phyloP scores from a whole-genome alignment of 2,888 invertebrate genomes.

The Serripes groenlandicus region DNA sequence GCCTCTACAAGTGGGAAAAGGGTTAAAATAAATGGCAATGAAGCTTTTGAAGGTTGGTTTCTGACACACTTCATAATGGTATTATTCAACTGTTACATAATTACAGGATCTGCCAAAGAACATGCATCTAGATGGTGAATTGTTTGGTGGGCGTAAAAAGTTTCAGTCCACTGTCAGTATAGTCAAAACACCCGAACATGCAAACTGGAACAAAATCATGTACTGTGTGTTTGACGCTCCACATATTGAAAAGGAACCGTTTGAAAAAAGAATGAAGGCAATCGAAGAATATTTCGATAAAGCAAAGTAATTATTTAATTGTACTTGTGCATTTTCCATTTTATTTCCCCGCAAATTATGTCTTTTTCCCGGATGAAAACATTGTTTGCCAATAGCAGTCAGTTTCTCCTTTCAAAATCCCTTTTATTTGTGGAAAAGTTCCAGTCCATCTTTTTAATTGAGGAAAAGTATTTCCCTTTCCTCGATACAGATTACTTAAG shows the following conservation, averaged over 20 bases:
- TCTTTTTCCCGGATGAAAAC: no score
- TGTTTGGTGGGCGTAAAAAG: slow-evolving; percentile 83
- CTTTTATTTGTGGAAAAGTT: no score
- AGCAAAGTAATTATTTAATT: slow-evolving; percentile 73
- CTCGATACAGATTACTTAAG: no score
- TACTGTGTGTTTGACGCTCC: slow-evolving; percentile 85
- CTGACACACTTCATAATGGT: no score
- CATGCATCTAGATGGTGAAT: slow-evolving; percentile 83
- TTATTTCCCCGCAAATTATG: no score
- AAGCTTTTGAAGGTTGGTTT: no score
- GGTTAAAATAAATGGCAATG: not conserved
- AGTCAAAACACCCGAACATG: slow-evolving; percentile 81
- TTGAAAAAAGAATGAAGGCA: slow-evolving; percentile 79
- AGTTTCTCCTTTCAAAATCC: no score
- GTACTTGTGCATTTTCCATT: not conserved
- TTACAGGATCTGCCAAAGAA: slow-evolving; percentile 81
- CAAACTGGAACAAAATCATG: slow-evolving; percentile 80
- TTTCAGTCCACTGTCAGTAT: slow-evolving; percentile 84
- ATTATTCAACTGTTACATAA: no score
- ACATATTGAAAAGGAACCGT: slow-evolving; percentile 77
- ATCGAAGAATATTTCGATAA: slow-evolving; percentile 80
- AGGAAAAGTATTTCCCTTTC: no score
- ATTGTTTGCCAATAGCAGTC: no score
- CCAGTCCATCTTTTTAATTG: no score
- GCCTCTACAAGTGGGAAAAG: not conserved